A percentile compares a stretch with the other conserved stretches of the same genome.
Evolutionary conservation across 2,888 invertebrate species (phyloP).

Genomic region (Cosmopolites sordidus): DNA sequence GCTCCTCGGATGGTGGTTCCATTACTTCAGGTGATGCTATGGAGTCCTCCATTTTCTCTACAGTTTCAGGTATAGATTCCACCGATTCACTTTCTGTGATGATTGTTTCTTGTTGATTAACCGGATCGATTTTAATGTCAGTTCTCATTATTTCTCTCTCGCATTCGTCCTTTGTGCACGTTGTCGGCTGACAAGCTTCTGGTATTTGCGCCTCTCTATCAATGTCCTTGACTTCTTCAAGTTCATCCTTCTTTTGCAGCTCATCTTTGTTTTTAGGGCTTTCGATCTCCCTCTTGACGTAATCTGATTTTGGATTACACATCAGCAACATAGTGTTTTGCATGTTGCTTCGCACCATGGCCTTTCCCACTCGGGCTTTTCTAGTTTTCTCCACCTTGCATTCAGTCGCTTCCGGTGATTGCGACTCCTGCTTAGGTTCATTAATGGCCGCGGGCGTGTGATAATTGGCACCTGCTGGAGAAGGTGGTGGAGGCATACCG

Average conservation of each 20-base stretch:
- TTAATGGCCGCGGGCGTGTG: constrained; percentile 38
- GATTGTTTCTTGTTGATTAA: neutral
- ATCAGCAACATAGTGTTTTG: constrained; percentile 52
- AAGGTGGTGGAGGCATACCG: constrained; percentile 61
- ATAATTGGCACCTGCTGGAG: constrained; percentile 51
- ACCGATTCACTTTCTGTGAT: constrained; percentile 15
- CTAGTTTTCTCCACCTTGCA: constrained; percentile 45
- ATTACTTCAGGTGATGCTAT: neutral
- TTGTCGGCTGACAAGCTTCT: constrained; percentile 4
- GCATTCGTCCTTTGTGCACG: constrained; percentile 11
- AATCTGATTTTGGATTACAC: constrained; percentile 41
- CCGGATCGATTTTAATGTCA: constrained; percentile 5
- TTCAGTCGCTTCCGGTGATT: constrained; percentile 31
- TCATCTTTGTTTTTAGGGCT: constrained; percentile 44
- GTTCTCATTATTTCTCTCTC: constrained; percentile 5
- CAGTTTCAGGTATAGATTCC: constrained; percentile 13
- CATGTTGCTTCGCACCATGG: constrained; percentile 63
- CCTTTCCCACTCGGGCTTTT: constrained; percentile 59
- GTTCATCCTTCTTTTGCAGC: constrained; percentile 16
- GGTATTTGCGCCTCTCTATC: constrained; percentile 4
- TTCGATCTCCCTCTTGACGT: constrained; percentile 48
- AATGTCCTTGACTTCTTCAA: constrained; percentile 11
- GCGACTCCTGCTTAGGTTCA: constrained; percentile 34
- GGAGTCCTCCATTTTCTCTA: neutral
- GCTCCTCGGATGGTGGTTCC: constrained; percentile 24